Evolutionary conservation across 2,797 vertebrate genomes (phyloP).

Genomic region (Enteromius viviparus): DNA sequence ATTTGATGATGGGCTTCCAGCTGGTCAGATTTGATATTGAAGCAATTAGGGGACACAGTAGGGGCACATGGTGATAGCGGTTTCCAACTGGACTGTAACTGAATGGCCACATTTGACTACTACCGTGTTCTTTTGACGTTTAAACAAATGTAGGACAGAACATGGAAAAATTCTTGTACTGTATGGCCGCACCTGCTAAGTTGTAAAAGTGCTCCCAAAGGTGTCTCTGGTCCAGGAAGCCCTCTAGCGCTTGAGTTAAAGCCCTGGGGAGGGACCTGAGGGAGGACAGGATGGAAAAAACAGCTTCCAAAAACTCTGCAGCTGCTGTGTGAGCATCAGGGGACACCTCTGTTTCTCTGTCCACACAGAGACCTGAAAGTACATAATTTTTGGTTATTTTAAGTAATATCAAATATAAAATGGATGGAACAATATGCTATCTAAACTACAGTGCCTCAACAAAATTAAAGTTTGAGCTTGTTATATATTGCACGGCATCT

Average conservation of each 20-base stretch:
- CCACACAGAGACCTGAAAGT: conserved; percentile 71
- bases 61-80: conserved; percentile 18
- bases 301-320: conserved; percentile 76
- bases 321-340: conserved; percentile 64
- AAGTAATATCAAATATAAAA: background rate
- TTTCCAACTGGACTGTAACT: background rate
- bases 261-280: conserved; percentile 83
- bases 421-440: background rate
- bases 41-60: conserved; percentile 46
- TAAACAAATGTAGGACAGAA: conserved; percentile 10
- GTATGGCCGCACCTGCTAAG: conserved; percentile 83
- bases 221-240: conserved; percentile 84
- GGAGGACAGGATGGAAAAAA: conserved; percentile 83
- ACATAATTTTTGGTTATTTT: conserved; percentile 26
- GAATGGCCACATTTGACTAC: background rate
- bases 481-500: background rate
- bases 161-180: conserved; percentile 3
- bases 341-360: conserved; percentile 59
- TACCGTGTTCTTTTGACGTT: background rate
- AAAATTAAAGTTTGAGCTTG: background rate
- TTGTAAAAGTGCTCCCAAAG: conserved; percentile 86
- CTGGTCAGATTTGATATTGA: conserved; percentile 52
- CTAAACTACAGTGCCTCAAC: background rate
- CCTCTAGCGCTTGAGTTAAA: conserved; percentile 83
- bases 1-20: conserved; percentile 56